These are phyloP conservation scores for Coptotermes formosanus DNA, from an alignment of 1,140 invertebrate species.

Conservation along the genomic window DNA sequence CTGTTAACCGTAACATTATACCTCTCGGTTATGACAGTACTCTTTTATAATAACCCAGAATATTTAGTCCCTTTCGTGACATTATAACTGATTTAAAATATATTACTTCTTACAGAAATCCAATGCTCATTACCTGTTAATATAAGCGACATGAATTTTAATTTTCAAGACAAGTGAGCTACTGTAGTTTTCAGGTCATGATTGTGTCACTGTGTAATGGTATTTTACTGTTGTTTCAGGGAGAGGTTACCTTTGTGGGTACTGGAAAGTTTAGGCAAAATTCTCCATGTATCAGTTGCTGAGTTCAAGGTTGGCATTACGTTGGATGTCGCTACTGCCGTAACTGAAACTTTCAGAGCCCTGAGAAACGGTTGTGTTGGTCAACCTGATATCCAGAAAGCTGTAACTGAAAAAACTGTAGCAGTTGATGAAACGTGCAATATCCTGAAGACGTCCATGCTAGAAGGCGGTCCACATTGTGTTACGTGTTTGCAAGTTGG, in stretches of 20 bases:
- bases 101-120: too few species aligned
- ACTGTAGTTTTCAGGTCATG: too few species aligned
- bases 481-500: constrained; percentile 34
- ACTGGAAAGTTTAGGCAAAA: neutral
- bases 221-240: constrained; percentile 8
- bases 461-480: neutral
- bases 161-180: too few species aligned
- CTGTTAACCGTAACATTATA: too few species aligned
- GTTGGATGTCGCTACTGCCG: neutral
- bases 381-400: constrained; percentile 14
- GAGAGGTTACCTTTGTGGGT: neutral
- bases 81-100: too few species aligned
- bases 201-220: too few species aligned
- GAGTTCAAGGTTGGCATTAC: neutral
- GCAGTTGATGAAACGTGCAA: neutral
- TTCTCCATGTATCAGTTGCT: neutral
- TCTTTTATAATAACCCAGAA: too few species aligned
- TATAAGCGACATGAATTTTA: too few species aligned
- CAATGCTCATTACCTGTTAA: too few species aligned
- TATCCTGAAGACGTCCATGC: neutral
- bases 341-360: constrained; percentile 12
- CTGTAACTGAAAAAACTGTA: neutral
- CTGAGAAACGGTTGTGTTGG: constrained; percentile 26
- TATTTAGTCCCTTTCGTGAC: too few species aligned
- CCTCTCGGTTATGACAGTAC: too few species aligned